Evolutionary conservation across 1,140 invertebrate species (phyloP), one percentile per base, ranked within the genome.

Genomic region (Tetramorium parvispinum): DNA sequence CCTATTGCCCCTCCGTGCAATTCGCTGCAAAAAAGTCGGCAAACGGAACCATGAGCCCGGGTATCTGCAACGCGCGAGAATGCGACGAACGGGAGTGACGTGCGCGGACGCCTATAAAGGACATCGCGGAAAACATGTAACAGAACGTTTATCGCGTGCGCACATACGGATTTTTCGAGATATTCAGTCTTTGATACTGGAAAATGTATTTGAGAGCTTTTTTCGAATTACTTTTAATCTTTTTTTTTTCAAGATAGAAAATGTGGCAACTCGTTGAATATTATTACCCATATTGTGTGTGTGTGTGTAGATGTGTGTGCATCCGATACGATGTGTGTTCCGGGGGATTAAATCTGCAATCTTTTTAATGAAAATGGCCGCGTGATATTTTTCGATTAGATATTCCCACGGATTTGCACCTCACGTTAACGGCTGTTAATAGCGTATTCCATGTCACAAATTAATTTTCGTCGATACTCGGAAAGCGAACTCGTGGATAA

Each of bases 391-490:
- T 73, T 73, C 40, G 27, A 61, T 83, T 46, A 49, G 27, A 49
- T 73, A 37, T 49, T 21, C 6, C 13, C 8, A 55, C 53, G 79
- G 43, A 83, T 73, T 75, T 83, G 40, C 40, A 75, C 24, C 27
- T 46, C 40, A 59, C 8, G 59, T 82, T 59, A 73, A 59, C 53
- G 18, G 11, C 24, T 43, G 40, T 83, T 83, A 73, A 83, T 61
- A 73, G 10, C 53, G n/a, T 73, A 75, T 73, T 83, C 37, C 68
- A 46, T 71, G 40, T 83, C 53, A 43, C 53, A 40, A 83, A 83
- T 73, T 83, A 61, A 83, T 83, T 83, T 75, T 49, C 55, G 13
- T 32, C 66, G 40, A 82, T 83, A 73, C n/a, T 4, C 37, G 77
- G 32, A 53, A 59, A 73, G 53, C 24, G 10, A 40, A 66, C 63